Evolutionary conservation across 2,113 vertebrate species (phyloP), one percentile per base, ranked within the genome.

Genomic region (Galbula dea): DNA sequence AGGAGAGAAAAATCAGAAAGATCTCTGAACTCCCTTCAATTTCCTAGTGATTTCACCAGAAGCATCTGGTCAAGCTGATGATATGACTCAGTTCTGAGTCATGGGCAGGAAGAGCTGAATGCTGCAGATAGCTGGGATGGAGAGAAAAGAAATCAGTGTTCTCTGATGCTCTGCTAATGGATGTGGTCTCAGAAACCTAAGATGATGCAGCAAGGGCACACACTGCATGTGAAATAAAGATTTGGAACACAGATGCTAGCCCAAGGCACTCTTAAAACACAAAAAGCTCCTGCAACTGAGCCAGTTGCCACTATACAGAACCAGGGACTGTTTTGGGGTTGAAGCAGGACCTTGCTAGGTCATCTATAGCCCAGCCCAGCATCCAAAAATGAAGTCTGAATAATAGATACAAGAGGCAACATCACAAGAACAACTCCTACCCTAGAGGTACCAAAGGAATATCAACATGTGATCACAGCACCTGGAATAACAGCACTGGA

Each of bases 91-190:
- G 13, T 32, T 76, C 43, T 84, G 59, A 82, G 74, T 76, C 93
- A 88, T 20, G 45, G 83, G 46, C 67, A 91, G 94, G 67, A 92
- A 94, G 63, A 21, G 24, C 84, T 39, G 36, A 54, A 62, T 32
- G 51, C 90, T 78, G 76, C 88, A 95, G 59, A 67, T 61, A 67
- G 67, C 36, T 68, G 81, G 45, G 37, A 4, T 88, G 79, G 59
- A 88, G 73, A 86, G 16, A 48, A 66, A 45, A 34, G 18, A 23
- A 66, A 84, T 82, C 67, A 19, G 90, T 82, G 54, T 30, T 93
- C 37, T 80, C 48, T 68, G 45, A n/a, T 66, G 71, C 83, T 80
- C 54, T 43, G 58, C 86, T 95, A 93, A 95, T 91, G 94, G 93
- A 77, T 85, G 55, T 41, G 51, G 81, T 51, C 75, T 88, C 43